phyloP scores from a whole-genome alignment of 2,113 vertebrate species.

The Lycaon pictus region DNA sequence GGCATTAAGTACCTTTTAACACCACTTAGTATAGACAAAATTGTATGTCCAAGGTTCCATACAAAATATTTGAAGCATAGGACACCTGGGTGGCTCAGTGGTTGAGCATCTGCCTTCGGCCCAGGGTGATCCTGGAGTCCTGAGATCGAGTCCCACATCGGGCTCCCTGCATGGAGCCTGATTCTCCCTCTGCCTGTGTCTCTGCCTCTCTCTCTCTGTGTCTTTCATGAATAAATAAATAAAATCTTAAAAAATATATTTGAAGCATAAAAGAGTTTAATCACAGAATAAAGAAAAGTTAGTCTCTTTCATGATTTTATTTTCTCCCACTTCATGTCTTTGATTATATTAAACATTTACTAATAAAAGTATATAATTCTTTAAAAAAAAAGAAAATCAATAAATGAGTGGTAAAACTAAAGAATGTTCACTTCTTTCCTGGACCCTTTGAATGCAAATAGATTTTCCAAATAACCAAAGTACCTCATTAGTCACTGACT shows the following conservation, averaged over 20 bases:
- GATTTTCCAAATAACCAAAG: neutral
- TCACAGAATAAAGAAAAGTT: neutral
- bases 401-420: neutral
- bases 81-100: too few relatives aligned
- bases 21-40: neutral
- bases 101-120: too few relatives aligned
- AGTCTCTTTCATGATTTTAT: neutral
- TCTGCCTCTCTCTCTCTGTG: too few relatives aligned
- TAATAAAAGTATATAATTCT: neutral
- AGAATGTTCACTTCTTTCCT: neutral
- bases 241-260: neutral
- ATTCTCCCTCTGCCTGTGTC: too few relatives aligned
- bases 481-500: neutral
- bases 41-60: neutral
- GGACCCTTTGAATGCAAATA: neutral
- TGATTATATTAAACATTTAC: neutral
- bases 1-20: neutral
- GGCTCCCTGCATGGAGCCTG: too few relatives aligned
- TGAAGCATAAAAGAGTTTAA: neutral
- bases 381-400: neutral
- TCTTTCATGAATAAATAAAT: too few relatives aligned
- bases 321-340: neutral
- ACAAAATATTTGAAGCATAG: slow-evolving; percentile 14
- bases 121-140: too few relatives aligned
- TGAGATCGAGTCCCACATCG: too few relatives aligned